A percentile compares a stretch with the other conserved stretches of the same genome.
Evolutionary conservation across 1,140 invertebrate species (phyloP).

Genomic region (Ptiloglossa arizonensis): DNA sequence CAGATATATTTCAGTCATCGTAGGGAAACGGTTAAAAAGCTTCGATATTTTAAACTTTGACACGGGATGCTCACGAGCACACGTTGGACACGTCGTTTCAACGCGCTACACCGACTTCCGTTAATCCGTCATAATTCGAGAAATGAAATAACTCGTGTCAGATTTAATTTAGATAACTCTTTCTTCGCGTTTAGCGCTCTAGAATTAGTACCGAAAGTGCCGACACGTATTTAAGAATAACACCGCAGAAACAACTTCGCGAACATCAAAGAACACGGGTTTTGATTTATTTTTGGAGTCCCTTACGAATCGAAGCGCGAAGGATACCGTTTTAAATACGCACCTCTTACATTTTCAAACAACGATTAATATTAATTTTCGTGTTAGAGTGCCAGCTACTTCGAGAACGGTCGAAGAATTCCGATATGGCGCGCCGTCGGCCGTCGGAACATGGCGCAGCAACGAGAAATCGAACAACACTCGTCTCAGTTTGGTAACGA

Average conservation of each 20-base stretch:
- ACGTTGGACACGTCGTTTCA: too few species aligned
- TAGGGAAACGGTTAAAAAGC: too few species aligned
- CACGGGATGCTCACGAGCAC: too few species aligned
- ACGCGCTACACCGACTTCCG: too few species aligned
- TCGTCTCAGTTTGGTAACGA: not conserved
- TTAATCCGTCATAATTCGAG: too few species aligned
- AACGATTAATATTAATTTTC: not conserved
- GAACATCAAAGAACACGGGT: not conserved
- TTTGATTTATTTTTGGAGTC: not conserved
- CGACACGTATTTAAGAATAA: not conserved
- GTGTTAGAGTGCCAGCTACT: not conserved
- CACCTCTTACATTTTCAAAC: not conserved
- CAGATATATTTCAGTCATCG: too few species aligned
- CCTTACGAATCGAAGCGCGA: not conserved
- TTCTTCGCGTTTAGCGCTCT: not conserved
- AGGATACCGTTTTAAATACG: not conserved
- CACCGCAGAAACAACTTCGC: not conserved
- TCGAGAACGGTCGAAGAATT: not conserved
- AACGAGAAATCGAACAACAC: not conserved
- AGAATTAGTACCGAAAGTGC: not conserved
- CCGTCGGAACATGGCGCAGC: slow-evolving; percentile 41
- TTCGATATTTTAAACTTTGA: too few species aligned
- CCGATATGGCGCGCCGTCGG: slow-evolving; percentile 13
- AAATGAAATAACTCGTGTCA: too few species aligned
- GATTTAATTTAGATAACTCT: not conserved